Evolutionary conservation across 2,797 vertebrate species (phyloP), one percentile per base, ranked within the genome.

Genomic region (Xenops minutus): DNA sequence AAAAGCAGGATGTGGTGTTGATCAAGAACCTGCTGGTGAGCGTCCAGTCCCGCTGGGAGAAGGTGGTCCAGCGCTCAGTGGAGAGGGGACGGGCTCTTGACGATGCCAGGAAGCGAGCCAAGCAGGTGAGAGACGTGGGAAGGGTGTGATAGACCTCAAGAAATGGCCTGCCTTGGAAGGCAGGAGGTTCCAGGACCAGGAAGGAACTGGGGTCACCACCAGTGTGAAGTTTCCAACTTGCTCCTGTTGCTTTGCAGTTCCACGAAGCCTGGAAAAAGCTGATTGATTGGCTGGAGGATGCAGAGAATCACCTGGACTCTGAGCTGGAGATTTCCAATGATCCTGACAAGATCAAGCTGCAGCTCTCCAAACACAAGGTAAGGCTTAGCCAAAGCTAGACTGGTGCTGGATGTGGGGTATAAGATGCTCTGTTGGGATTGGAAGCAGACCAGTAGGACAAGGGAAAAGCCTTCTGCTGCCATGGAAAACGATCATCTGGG

Each of bases 291-390:
- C 96, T 99, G 66, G 99, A 99, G 96, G 99, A 99, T 92, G 99
- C 99, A 4, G 99, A 99, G 98, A 99, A 98, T 92, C 98, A 99
- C 85, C 98, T 99, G 97, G 99, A 99, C 96, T 99, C 99, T 0
- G 99, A 99, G 97, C 97, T 99, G 97, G 99, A 99, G 97, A 99
- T 99, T 97, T 99, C 99, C 92, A 99, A 99, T 3, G 99, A 99
- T 96, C 99, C 99, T 1, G 99, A 99, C 98, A 99, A 99, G 98
- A 99, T 99, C 97, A 99, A 99, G 98, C 97, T 99, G 18, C 99
- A 99, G 72, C 98, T 99, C 85, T 97, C 98, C 79, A 99, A 99
- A 93, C 99, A 99, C 97, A 99, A 99, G 99, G 99, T 99, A 94
- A 89, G 44, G 37, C 20, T 80, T 94, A 24, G n/a, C 18, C n/a